Conservation (phyloP, 2,797 vertebrate species). For the Hipposideros larvatus region DNA sequence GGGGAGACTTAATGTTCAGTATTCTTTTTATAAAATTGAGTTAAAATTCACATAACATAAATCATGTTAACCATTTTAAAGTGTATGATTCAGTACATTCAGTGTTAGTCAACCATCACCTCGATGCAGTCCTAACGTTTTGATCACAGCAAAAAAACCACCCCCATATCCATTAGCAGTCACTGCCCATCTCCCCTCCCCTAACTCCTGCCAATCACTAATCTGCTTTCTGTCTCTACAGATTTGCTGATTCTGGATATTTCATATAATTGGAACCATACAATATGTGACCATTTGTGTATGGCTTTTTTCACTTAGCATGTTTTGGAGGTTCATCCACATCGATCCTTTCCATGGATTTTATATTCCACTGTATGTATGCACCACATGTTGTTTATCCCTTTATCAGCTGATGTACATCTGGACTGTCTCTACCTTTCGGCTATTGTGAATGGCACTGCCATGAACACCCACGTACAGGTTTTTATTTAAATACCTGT, state of each 20-base stretch:
- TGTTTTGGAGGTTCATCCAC: neutral
- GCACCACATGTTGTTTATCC: neutral
- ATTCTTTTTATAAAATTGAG: neutral
- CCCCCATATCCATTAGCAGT: neutral
- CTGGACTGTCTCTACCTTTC: neutral
- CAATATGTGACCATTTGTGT: neutral
- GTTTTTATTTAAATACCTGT: neutral
- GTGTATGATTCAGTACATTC: neutral
- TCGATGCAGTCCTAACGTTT: neutral
- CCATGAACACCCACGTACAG: neutral
- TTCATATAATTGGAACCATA: neutral
- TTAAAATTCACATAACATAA: neutral
- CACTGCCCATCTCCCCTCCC: too few relatives aligned
- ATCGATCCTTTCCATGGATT: neutral
- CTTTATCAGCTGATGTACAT: neutral
- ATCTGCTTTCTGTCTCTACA: neutral
- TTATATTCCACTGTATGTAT: neutral
- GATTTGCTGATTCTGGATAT: neutral
- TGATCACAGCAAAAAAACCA: neutral
- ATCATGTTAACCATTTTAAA: conserved; percentile 13
- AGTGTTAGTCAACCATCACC: neutral
- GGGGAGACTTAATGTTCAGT: neutral
- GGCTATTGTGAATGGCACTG: neutral
- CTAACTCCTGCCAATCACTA: too few relatives aligned
- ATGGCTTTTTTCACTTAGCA: neutral